Evolutionary conservation across 1,140 invertebrate species (phyloP).

Genomic region (Caerostris extrusa): DNA sequence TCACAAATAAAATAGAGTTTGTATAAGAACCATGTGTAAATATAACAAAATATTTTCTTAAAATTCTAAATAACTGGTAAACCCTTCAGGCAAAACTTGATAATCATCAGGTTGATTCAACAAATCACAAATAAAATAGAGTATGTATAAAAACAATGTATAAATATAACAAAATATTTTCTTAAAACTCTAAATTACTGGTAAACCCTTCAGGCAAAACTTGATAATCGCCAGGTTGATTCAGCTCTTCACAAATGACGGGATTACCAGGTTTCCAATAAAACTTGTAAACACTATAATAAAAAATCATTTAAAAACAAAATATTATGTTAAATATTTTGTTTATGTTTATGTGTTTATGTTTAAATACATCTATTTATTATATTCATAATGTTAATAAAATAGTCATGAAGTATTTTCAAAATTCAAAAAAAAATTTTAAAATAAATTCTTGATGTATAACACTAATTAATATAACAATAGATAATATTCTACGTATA

Average conservation of each 20-base stretch:
- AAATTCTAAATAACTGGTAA: conserved; percentile 76
- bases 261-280: conserved; percentile 80
- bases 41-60: no score
- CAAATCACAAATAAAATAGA: background rate
- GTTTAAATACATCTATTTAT: no score
- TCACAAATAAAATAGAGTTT: no score
- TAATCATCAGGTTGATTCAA: conserved; percentile 78
- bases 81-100: conserved; percentile 82
- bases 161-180: background rate
- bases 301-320: conserved; percentile 59
- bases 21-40: no score
- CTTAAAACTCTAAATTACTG: conserved; percentile 69
- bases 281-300: conserved; percentile 82
- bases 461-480: no score
- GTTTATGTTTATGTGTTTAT: no score
- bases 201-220: conserved; percentile 82
- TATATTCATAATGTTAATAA: no score
- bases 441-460: no score
- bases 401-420: no score
- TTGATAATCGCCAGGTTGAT: conserved; percentile 78
- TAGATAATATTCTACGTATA: no score
- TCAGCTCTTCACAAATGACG: conserved; percentile 79
- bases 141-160: no score
- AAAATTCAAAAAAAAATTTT: no score
- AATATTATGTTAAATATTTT: background rate